These are phyloP conservation scores for Meloe dianella DNA, from an alignment of 2,888 invertebrate species.

Conservation along the genomic window DNA sequence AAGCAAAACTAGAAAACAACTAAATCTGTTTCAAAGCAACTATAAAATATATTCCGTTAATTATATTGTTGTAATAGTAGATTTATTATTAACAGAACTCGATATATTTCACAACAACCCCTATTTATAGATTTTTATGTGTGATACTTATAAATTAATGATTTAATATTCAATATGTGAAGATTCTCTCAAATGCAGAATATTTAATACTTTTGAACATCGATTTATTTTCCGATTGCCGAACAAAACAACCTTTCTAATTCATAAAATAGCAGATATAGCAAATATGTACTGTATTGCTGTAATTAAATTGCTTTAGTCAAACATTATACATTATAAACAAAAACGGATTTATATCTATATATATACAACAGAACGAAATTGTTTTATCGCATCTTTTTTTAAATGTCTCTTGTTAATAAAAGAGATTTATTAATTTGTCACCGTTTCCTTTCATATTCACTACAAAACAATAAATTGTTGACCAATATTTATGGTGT, in stretches of 20 bases:
- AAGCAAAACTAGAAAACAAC: too few relatives aligned
- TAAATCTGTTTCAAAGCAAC: too few relatives aligned
- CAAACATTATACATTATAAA: not conserved
- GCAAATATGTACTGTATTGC: not conserved
- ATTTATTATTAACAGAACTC: too few relatives aligned
- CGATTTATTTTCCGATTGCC: not conserved
- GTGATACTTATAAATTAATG: not conserved
- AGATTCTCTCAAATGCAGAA: not conserved
- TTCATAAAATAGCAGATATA: slow-evolving; percentile 2
- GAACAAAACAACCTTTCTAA: not conserved
- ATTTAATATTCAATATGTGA: not conserved
- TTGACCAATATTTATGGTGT: not conserved
- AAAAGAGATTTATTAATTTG: not conserved
- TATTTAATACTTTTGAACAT: not conserved
- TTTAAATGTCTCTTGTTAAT: not conserved
- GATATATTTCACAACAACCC: too few relatives aligned
- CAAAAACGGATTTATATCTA: not conserved
- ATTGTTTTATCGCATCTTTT: not conserved
- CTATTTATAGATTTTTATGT: too few relatives aligned
- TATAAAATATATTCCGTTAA: too few relatives aligned
- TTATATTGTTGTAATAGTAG: too few relatives aligned
- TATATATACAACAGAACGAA: not conserved
- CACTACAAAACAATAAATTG: not conserved
- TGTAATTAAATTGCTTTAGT: not conserved
- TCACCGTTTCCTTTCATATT: not conserved